Evolutionary conservation across 2,797 vertebrate species (phyloP).

Genomic region (Cichlasoma orientale): DNA sequence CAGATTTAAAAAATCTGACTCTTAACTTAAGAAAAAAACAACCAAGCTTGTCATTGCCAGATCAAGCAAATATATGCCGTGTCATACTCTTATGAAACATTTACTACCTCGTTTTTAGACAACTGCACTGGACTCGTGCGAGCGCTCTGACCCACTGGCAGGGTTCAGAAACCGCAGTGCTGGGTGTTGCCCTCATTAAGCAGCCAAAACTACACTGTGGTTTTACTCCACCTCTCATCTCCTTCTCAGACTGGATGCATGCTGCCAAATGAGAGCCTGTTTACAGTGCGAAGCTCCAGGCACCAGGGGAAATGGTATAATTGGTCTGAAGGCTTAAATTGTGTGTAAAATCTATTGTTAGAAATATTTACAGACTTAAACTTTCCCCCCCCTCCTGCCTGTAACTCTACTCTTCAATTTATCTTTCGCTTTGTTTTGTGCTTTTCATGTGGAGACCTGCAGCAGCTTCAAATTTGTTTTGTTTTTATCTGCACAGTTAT

Average conservation of each 20-base stretch:
- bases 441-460: conserved; percentile 1
- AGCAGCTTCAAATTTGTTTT: not conserved
- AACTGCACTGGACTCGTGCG: conserved; percentile 2
- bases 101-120: conserved; percentile 10
- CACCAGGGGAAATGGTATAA: conserved; percentile 48
- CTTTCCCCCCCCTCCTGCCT: not conserved
- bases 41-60: not conserved
- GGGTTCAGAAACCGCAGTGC: conserved; percentile 33
- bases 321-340: conserved; percentile 60
- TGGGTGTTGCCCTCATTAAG: conserved; percentile 69
- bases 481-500: conserved; percentile 12
- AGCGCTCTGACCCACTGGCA: conserved; percentile 31
- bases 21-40: not conserved
- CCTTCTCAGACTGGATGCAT: conserved; percentile 39
- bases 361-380: conserved; percentile 51
- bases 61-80: not conserved
- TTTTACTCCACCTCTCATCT: conserved; percentile 74
- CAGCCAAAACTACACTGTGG: conserved; percentile 57
- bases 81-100: not conserved
- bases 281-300: conserved; percentile 50
- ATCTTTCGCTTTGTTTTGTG: not conserved
- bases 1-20: not conserved
- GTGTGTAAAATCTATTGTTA: conserved; percentile 30
- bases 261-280: conserved; percentile 60
- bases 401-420: not conserved